Evolutionary conservation across 1,140 invertebrate genomes (phyloP).

Genomic region (Ditylenchus dipsaci): DNA sequence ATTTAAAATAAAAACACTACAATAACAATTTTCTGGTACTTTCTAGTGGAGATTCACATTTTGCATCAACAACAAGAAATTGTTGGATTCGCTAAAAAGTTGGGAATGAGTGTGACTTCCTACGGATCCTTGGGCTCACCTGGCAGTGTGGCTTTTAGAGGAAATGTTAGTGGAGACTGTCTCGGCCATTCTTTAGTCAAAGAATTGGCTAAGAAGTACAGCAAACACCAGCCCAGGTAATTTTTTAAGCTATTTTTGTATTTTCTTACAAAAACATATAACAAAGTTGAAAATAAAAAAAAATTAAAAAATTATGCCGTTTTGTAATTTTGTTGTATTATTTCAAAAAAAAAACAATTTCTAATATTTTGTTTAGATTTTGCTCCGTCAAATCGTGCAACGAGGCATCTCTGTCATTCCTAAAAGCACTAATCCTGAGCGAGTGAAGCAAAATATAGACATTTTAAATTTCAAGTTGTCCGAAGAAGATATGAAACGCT

Average conservation of each 20-base stretch:
- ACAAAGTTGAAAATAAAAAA: neutral
- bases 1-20: slow-evolving; percentile 8
- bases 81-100: slow-evolving; percentile 41
- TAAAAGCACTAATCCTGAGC: slow-evolving; percentile 56
- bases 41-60: slow-evolving; percentile 36
- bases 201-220: slow-evolving; percentile 48
- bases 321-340: too few relatives aligned
- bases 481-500: slow-evolving; percentile 34
- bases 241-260: neutral
- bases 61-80: slow-evolving; percentile 19
- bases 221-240: slow-evolving; percentile 57
- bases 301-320: neutral
- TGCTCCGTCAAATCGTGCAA: slow-evolving; percentile 34
- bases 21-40: neutral
- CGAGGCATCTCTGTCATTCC: slow-evolving; percentile 59
- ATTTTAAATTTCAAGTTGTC: slow-evolving; percentile 45
- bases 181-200: slow-evolving; percentile 26
- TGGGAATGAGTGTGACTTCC: slow-evolving; percentile 54
- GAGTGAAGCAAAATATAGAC: slow-evolving; percentile 57
- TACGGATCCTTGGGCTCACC: slow-evolving; percentile 58
- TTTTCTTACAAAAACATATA: too few relatives aligned
- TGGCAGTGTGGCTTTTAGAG: slow-evolving; percentile 23
- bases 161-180: neutral
- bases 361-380: slow-evolving; percentile 60
- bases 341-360: too few relatives aligned